Percentiles rank a stretch among this genome's conserved stretches.
Conservation (phyloP, 2,797 vertebrate species). For the Chrysocyon brachyurus region DNA sequence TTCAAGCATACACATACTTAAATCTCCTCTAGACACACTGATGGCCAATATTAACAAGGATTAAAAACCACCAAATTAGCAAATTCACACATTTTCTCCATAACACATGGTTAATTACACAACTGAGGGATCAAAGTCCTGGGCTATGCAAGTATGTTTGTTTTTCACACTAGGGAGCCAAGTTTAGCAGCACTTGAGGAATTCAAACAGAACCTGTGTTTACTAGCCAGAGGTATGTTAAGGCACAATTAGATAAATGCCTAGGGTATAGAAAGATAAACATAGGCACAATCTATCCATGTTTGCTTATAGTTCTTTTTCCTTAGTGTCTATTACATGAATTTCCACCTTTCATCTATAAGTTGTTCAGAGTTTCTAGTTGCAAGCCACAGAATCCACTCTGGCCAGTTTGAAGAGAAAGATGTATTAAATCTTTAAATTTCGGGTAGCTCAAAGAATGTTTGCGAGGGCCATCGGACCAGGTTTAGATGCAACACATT, state of each 20-base stretch:
- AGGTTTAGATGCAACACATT: not conserved
- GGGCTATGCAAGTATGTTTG: conserved; percentile 65
- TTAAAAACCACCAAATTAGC: conserved; percentile 29
- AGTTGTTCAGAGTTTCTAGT: conserved; percentile 35
- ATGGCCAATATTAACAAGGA: conserved; percentile 30
- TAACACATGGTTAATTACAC: conserved; percentile 61
- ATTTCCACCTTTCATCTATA: conserved; percentile 21
- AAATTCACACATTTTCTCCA: conserved; percentile 60
- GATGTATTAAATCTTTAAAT: not conserved
- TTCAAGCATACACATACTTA: conserved; percentile 17
- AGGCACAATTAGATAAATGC: conserved; percentile 49
- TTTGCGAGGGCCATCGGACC: not conserved
- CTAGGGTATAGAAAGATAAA: conserved; percentile 46
- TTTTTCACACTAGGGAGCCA: conserved; percentile 67
- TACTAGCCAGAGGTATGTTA: conserved; percentile 53
- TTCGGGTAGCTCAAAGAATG: not conserved
- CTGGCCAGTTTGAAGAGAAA: conserved; percentile 28
- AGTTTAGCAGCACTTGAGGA: conserved; percentile 69
- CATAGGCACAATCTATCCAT: not conserved
- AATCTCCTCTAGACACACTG: conserved; percentile 20
- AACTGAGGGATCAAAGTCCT: conserved; percentile 63
- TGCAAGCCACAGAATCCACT: not conserved
- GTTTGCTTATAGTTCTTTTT: conserved; percentile 14
- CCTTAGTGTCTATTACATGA: not conserved
- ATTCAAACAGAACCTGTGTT: conserved; percentile 70